phyloP scores from a whole-genome alignment of 2,797 vertebrate genomes.

The Enteromius afrohamiltoni region DNA sequence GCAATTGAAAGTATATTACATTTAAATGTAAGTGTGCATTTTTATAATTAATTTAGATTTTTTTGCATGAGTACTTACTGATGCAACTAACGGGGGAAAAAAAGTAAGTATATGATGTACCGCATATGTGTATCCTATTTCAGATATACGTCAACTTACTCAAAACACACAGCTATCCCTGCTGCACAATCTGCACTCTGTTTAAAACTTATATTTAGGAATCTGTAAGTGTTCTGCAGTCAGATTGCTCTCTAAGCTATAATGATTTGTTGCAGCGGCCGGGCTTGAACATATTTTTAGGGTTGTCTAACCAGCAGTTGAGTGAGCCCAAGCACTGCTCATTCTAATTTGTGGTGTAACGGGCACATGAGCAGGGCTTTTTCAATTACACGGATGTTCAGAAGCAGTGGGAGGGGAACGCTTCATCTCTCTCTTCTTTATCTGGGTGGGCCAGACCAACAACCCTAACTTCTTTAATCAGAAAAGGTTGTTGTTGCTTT shows the following conservation, averaged over 20 bases:
- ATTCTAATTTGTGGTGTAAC: slow-evolving; percentile 79
- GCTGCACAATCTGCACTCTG: neutral
- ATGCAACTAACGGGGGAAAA: neutral
- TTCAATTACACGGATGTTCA: slow-evolving; percentile 76
- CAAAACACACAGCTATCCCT: neutral
- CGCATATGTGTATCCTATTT: neutral
- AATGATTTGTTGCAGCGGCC: slow-evolving; percentile 26
- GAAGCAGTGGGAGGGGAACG: slow-evolving; percentile 7
- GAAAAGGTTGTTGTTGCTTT: slow-evolving; percentile 34
- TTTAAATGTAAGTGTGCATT: neutral
- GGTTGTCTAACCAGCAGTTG: slow-evolving; percentile 75
- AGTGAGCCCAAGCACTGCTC: slow-evolving; percentile 70
- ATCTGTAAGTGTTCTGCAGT: slow-evolving; percentile 61
- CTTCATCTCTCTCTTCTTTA: slow-evolving; percentile 40
- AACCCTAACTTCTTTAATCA: slow-evolving; percentile 40
- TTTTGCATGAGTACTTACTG: neutral
- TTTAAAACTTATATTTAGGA: slow-evolving; percentile 14
- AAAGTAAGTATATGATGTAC: neutral
- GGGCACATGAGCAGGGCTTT: slow-evolving; percentile 74
- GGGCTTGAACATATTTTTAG: slow-evolving; percentile 68
- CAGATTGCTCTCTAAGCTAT: slow-evolving; percentile 61
- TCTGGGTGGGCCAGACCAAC: slow-evolving; percentile 51
- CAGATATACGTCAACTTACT: neutral
- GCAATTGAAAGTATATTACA: neutral
- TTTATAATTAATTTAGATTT: too few relatives aligned